Conservation (phyloP, 2,113 vertebrate species). For the Pimephales promelas region DNA sequence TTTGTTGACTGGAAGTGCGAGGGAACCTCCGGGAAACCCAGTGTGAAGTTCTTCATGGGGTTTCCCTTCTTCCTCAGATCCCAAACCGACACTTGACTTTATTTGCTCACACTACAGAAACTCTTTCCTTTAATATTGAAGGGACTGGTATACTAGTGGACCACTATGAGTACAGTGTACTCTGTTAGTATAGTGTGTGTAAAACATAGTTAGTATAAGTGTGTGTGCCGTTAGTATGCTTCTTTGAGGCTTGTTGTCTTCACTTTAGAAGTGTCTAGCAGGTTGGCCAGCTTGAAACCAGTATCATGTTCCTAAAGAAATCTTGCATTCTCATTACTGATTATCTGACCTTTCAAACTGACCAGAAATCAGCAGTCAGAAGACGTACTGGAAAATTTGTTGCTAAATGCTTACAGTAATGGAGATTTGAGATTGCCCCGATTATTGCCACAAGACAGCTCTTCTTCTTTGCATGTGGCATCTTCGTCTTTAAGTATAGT, state of each 20-base stretch:
- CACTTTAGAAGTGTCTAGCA: neutral
- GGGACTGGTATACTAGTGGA: neutral
- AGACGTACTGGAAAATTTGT: neutral
- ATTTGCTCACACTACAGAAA: neutral
- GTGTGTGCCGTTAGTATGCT: neutral
- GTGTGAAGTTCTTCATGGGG: slow-evolving; percentile 12
- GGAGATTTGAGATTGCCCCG: neutral
- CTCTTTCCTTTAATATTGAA: neutral
- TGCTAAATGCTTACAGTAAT: neutral
- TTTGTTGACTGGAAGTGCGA: neutral
- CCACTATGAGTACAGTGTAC: neutral
- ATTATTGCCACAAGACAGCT: neutral
- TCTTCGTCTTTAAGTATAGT: no score
- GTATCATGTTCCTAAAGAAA: neutral
- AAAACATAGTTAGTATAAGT: no score
- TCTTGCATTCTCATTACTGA: neutral
- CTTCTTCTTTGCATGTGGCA: neutral
- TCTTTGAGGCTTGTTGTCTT: neutral
- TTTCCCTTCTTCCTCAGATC: slow-evolving; percentile 15
- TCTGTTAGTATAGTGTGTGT: neutral
- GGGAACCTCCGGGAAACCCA: slow-evolving; percentile 23
- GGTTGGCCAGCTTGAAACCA: neutral
- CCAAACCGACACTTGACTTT: neutral
- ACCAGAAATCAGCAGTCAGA: neutral
- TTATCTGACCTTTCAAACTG: neutral